Base-by-base conservation (phyloP, 2,888 invertebrate species). In the Argyresthia goedartella region DNA sequence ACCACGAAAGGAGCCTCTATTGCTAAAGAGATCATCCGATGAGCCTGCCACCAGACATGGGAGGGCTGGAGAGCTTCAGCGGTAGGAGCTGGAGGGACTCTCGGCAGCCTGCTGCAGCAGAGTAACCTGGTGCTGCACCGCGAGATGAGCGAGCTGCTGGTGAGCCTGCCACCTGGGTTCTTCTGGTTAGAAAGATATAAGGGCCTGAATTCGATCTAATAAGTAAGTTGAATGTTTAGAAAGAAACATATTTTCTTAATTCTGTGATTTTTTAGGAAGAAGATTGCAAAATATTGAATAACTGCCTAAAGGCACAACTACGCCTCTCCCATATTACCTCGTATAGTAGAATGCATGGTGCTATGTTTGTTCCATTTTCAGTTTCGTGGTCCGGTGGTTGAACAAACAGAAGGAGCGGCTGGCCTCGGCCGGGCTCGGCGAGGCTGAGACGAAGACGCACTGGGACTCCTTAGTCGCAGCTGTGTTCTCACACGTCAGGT, bases 41-140 rank as follows among this genome's bases (percentile, higher is more conserved):
- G n/a, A n/a, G n/a, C n/a, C n/a, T n/a, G n/a, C n/a, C n/a, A n/a
- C n/a, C n/a, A n/a, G n/a, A n/a, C n/a, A n/a, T 89, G 91, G 52
- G 93, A 93, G 45, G 62, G 63, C 34, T 96, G 96, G 70, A 95
- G 96, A 71, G 90, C 90, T 0, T 90, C 0, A 92, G n/a, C n/a
- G 92, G 67, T 90, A 97, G 69, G 96, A 96, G 67, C 88, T 91
- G 0, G 95, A 95, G 58, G 90, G 93, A 41, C 82, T 97, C 56
- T 88, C 93, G 45, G 87, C 90, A n/a, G n/a, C 51, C 81, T 98
- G 60, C 77, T 97, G 60, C 92, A 93, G 71, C 94, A 95, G 71
- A 94, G 94, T 65, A 96, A 95, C 76, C 82, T 98, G 10, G 96
- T 97, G 43, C 90, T 98, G 54, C 91, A 92, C 66, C 95, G 96